A percentile compares a stretch with the other conserved stretches of the same genome.
Conservation (phyloP, 2,888 invertebrate species). For the Cosmopolites sordidus region DNA sequence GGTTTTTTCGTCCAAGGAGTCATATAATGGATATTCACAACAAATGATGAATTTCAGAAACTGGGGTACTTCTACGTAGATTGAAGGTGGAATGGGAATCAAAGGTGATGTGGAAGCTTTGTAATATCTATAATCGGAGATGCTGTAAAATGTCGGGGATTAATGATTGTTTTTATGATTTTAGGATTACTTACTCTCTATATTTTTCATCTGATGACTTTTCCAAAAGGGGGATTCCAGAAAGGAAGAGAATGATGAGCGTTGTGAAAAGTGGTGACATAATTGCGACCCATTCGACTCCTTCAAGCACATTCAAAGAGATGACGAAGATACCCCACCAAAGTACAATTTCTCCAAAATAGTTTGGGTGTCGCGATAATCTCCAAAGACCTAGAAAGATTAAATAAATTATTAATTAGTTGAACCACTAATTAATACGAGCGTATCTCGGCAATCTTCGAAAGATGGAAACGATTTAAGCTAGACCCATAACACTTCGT, state of each 20-base stretch:
- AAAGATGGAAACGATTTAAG: too few species aligned
- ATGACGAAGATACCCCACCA: conserved; percentile 94
- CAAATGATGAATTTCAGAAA: conserved; percentile 79
- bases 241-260: conserved; percentile 81
- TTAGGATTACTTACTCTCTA: conserved; percentile 61
- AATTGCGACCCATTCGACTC: conserved; percentile 81
- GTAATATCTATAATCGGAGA: conserved; percentile 81
- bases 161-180: conserved; percentile 36
- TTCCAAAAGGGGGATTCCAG: conserved; percentile 85
- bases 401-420: too few species aligned
- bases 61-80: conserved; percentile 82
- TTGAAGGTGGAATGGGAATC: conserved; percentile 81
- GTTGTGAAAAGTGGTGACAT: conserved; percentile 85
- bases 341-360: conserved; percentile 88
- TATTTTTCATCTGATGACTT: conserved; percentile 85
- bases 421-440: too few species aligned
- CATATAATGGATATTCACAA: conserved; percentile 86
- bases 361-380: conserved; percentile 87
- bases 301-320: conserved; percentile 79
- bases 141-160: conserved; percentile 51
- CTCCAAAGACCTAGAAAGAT: conserved; percentile 65
- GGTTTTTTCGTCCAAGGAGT: conserved; percentile 64
- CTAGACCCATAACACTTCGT: too few species aligned
- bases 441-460: too few species aligned
- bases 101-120: conserved; percentile 84